Percentiles rank a stretch among this genome's conserved stretches.
phyloP scores from a whole-genome alignment of 2,888 invertebrate genomes.

The Holacanthella duospinosa region DNA sequence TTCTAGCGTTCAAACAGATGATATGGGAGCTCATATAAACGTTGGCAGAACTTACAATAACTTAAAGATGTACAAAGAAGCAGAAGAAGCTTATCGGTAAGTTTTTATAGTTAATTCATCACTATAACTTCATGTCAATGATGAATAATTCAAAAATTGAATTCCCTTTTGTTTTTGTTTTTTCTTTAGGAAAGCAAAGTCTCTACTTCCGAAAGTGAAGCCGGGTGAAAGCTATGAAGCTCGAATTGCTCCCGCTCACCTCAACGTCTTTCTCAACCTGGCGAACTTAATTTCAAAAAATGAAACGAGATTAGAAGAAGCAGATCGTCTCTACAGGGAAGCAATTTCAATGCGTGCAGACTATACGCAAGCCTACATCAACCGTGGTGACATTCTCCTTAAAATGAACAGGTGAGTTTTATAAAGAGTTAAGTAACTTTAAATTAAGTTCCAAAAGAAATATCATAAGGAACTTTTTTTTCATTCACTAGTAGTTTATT shows the following conservation, averaged over 20 bases:
- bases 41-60: slow-evolving; percentile 91
- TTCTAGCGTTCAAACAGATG: slow-evolving; percentile 75
- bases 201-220: slow-evolving; percentile 76
- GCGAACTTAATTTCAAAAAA: slow-evolving; percentile 91
- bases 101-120: slow-evolving; percentile 8
- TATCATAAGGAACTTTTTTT: too few relatives aligned
- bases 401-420: slow-evolving; percentile 60
- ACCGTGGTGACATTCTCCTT: slow-evolving; percentile 89
- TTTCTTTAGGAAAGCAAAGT: slow-evolving; percentile 55
- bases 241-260: slow-evolving; percentile 86
- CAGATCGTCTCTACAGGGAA: slow-evolving; percentile 83
- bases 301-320: slow-evolving; percentile 80
- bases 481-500: too few relatives aligned
- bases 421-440: background rate
- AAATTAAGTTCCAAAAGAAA: too few relatives aligned
- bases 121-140: background rate
- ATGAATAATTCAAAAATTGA: background rate
- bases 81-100: slow-evolving; percentile 78
- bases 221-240: slow-evolving; percentile 92
- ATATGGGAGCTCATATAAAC: slow-evolving; percentile 94
- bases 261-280: slow-evolving; percentile 89
- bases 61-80: slow-evolving; percentile 73
- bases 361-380: slow-evolving; percentile 92
- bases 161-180: slow-evolving; percentile 9
- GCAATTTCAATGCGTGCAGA: slow-evolving; percentile 96